A percentile compares a stretch with the other conserved stretches of the same genome.
Evolutionary conservation across 2,113 vertebrate species (phyloP).

Genomic region (Poicephalus meyeri): DNA sequence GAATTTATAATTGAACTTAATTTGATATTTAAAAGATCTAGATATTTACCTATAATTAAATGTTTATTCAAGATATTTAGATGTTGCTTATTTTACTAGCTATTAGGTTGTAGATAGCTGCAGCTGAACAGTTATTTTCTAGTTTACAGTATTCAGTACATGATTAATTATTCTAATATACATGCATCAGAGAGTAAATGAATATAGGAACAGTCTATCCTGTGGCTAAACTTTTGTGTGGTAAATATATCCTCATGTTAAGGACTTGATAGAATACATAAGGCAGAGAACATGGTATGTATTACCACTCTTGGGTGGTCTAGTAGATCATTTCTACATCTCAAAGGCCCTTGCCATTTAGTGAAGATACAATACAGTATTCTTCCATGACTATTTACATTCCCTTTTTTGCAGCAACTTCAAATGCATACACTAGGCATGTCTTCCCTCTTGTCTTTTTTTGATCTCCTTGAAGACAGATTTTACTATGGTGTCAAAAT

Average conservation of each 20-base stretch:
- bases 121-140: not conserved
- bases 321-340: not conserved
- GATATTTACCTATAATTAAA: not conserved
- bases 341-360: not conserved
- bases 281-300: not conserved
- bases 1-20: conserved; percentile 33
- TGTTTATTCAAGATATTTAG: conserved; percentile 5
- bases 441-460: not conserved
- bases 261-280: conserved; percentile 35
- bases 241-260: conserved; percentile 17
- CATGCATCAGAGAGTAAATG: not conserved
- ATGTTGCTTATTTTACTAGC: not conserved
- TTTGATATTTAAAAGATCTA: not conserved
- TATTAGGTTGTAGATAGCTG: not conserved
- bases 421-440: conserved; percentile 22
- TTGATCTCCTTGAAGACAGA: conserved; percentile 20
- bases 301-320: conserved; percentile 53
- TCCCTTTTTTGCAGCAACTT: conserved; percentile 27
- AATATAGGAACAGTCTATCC: not conserved
- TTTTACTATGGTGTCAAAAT: conserved; percentile 20
- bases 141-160: not conserved
- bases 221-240: conserved; percentile 31
- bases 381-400: conserved; percentile 45
- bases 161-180: conserved; percentile 8
- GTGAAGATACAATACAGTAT: conserved; percentile 33